Conservation (phyloP, 2,888 invertebrate species). For the Melieria picta region DNA sequence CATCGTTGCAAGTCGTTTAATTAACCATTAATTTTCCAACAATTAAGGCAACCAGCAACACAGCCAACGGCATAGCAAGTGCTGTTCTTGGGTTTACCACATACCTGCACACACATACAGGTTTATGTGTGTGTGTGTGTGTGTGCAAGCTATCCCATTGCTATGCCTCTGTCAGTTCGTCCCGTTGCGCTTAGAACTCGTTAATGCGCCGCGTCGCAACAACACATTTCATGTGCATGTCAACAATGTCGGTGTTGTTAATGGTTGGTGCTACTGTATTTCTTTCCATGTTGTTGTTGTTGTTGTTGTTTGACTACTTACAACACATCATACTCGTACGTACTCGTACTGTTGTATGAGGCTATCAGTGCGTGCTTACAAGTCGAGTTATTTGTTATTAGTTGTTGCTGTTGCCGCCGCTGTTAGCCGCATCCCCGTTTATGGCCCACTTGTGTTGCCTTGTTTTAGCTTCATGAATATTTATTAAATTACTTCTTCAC, state of each 20-base stretch:
- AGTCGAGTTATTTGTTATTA: not conserved
- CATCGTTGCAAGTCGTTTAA: constrained; percentile 21
- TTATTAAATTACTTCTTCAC: constrained; percentile 12
- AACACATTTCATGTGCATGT: not conserved
- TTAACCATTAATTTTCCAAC: constrained; percentile 22
- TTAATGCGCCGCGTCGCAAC: not conserved
- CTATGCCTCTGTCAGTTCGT: too few relatives aligned
- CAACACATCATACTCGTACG: not conserved
- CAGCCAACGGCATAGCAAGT: not conserved
- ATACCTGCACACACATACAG: not conserved
- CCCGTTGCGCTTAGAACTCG: not conserved
- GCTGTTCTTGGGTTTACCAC: not conserved
- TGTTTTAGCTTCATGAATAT: constrained; percentile 25
- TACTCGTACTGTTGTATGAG: not conserved
- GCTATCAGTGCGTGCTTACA: not conserved
- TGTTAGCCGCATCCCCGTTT: not conserved
- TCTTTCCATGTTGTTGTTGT: not conserved
- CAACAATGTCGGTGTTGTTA: not conserved
- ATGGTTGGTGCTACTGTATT: not conserved
- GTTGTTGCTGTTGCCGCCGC: not conserved
- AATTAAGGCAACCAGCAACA: constrained; percentile 21
- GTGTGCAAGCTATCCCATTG: not conserved
- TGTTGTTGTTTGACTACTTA: constrained; percentile 3
- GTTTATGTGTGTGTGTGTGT: not conserved
- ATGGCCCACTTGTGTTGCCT: constrained; percentile 6